Base-by-base conservation (phyloP, 1,140 invertebrate species). In the Gerris buenoi region DNA sequence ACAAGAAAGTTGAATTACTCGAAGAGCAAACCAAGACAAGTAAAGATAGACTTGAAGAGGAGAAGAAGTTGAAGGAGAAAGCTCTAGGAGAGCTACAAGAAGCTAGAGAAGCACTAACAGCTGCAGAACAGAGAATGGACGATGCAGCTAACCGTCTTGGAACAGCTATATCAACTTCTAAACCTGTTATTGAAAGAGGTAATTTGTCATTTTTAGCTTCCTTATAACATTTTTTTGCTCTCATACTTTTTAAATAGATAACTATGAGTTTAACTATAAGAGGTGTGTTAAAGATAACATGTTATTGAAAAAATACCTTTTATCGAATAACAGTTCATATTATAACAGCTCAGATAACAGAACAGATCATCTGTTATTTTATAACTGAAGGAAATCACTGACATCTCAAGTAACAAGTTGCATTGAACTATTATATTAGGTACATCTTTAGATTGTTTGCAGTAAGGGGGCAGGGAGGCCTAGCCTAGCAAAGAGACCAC, bases 41-140 rank as follows among this genome's bases (percentile, higher is more conserved):
- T 1, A 82, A 85, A 72, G 77, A 83, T 67, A 78, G 84, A 33
- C 81, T 88, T 75, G 79, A 83, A 58, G 88, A 89, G 76, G 87
- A 89, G 78, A 84, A 83, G 66, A 76, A 78, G 70, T 76, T 85
- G 67, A 83, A 83, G 0, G 83, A 86, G 58, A 79, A 82, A 72
- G 76, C 86, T 63, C 78, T 85, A 63, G 77, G 81, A 61, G 86
- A 90, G 73, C 72, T 90, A 25, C 77, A 81, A 22, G 75, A 80
- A 69, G 63, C 81, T 0, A 80, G 85, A 63, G 75, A 83, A 63
- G 81, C 85, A 68, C 77, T 90, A 2, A 71, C 76, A 10, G 78
- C 82, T 13, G 84, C 85, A 73, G 77, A 82, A 23, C 80, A 79
- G 63, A 80, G 82, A 63, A 81, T 88, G 61, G 87, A 88, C 71